Base-by-base conservation (phyloP, 2,113 vertebrate genomes). In the Apeltes quadracus region DNA sequence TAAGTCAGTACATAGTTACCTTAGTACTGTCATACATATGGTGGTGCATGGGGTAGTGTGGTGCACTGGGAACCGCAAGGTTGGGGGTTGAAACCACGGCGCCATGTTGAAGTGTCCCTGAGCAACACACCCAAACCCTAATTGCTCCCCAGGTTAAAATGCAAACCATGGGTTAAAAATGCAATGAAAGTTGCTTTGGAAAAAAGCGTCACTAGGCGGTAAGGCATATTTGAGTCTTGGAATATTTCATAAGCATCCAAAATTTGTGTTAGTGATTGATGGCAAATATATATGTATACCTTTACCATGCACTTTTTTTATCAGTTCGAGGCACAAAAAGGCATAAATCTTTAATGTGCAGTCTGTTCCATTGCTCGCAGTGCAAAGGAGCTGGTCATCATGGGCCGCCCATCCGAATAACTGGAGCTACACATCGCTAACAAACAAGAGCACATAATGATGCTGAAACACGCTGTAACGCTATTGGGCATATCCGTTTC, bases 391-490 rank as follows among this genome's bases (percentile, higher is more conserved):
- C 65, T 34, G 72, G 84, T 73, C 86, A 78, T 38, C 46, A 15
- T 18, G 6, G 78, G 76, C 73, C 73, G 63, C 51, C 62, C 55
- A 18, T 65, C 75, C 82, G 78, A 85, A 72, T 80, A 72, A 72
- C n/a, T 36, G 66, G 54, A 50, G 66, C 56, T 50, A 7, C 3
- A 14, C 59, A 77, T 82, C 34, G 14, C 63, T 61, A 80, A 88
- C 89, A 89, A 90, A n/a, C n/a, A n/a, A 88, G 83, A 75, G 76
- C 75, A 79, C 79, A 76, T 71, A 69, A 79, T 61, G 61, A 75
- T 76, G 77, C 44, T 83, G 39, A 78, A 91, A 83, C 63, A 80
- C 46, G 74, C 70, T 65, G 70, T 62, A 29, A 61, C 4, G 1
- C 67, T 59, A 61, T 89, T 87, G 82, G 88, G 79, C 56, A 11